Percentiles rank a stretch among this genome's conserved stretches.
Conservation (phyloP, 1,140 invertebrate genomes). For the Macrostomum lignano region DNA sequence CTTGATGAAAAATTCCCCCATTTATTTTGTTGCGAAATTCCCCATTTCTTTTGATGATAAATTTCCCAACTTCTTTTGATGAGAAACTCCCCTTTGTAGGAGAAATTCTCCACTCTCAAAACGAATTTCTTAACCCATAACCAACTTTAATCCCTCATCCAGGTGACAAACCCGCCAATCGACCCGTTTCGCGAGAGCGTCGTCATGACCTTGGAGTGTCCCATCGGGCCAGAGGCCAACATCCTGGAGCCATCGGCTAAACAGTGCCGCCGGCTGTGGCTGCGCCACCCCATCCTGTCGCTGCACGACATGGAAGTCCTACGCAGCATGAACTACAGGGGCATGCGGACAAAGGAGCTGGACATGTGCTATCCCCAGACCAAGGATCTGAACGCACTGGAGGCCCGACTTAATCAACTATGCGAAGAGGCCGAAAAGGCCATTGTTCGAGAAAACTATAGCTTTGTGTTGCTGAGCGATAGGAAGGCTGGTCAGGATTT, state of each 20-base stretch:
- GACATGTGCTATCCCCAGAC: conserved; percentile 52
- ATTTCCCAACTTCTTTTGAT: too few relatives aligned
- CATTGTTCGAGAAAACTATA: conserved; percentile 41
- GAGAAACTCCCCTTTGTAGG: too few relatives aligned
- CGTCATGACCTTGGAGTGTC: conserved; percentile 69
- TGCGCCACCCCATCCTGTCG: conserved; percentile 74
- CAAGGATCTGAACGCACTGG: conserved; percentile 42
- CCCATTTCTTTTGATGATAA: too few relatives aligned
- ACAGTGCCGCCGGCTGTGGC: conserved; percentile 67
- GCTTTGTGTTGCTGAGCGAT: conserved; percentile 65
- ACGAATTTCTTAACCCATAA: too few relatives aligned
- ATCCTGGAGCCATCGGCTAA: conserved; percentile 57
- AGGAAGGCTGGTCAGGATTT: conserved; percentile 37
- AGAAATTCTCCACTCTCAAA: too few relatives aligned
- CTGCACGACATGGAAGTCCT: conserved; percentile 59
- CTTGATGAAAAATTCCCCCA: too few relatives aligned
- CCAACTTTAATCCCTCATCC: too few relatives aligned
- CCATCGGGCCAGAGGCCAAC: conserved; percentile 55
- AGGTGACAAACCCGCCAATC: conserved; percentile 98
- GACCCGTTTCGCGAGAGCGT: conserved; percentile 95
- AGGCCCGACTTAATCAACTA: conserved; percentile 45
- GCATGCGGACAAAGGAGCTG: conserved; percentile 53
- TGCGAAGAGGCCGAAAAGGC: conserved; percentile 51
- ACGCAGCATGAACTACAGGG: conserved; percentile 49
- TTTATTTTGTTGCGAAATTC: too few relatives aligned